Base-by-base conservation (phyloP, 2,113 vertebrate species). In the Thymallus thymallus region DNA sequence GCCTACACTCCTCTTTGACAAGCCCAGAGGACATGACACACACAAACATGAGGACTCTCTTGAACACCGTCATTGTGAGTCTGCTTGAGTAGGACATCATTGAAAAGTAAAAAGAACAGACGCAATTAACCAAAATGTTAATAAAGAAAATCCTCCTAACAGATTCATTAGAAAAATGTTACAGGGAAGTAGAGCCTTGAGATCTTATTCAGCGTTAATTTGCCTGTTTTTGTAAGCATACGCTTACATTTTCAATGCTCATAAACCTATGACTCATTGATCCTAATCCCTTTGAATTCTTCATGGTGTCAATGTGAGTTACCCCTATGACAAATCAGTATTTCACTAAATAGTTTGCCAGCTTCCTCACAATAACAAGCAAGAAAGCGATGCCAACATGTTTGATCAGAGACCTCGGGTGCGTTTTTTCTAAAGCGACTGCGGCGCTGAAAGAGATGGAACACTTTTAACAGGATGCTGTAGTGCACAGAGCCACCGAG, bases 401-500 rank as follows among this genome's bases (percentile, higher is more conserved):
- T 51, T 4, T 18, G 48, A 51, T 51, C 48, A 14, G 16, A 51
- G 16, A 51, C 48, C 48, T 51, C 3, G 48, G 12, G 48, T 5
- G 48, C 3, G 48, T 14, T 16, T 51, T 18, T 18, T 51, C 16
- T 18, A 5, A 7, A 41, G 35, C 9, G 48, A 16, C 63, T 24
- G 60, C 24, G 77, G 66, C 62, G 70, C 14, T 72, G 58, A 81
- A 84, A 74, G 70, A 29, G 16, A 69, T 77, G 26, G 66, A 68
- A 66, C n/a, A 51, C 61, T n/a, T 65, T 30, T 71, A 22, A 58
- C 46, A 60, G 75, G 41, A 66, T 73, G 69, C 65, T 65, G 0
- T 9, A 83, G 69, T 69, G 67, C 65, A 76, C 58, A 75, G 75
- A 22, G 30, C 60, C 16, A 51, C 48, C 5, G 48, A 18, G 35